Percentiles rank a stretch among this genome's conserved stretches.
phyloP scores from a whole-genome alignment of 2,888 invertebrate genomes.

The Conchocele bisecta region DNA sequence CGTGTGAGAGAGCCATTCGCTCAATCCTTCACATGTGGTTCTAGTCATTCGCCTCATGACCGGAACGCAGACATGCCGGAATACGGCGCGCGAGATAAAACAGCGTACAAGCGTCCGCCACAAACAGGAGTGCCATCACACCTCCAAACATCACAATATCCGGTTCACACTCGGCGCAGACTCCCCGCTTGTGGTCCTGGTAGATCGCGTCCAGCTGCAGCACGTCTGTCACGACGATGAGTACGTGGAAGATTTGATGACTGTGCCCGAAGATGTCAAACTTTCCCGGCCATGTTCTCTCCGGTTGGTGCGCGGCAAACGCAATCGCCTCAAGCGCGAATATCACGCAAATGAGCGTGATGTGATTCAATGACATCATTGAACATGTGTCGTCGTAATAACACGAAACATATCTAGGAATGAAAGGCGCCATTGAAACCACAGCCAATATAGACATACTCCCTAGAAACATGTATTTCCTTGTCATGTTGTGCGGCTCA shows the following conservation, averaged over 20 bases:
- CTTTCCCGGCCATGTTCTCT: slow-evolving; percentile 68
- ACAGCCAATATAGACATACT: slow-evolving; percentile 50
- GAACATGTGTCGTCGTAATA: slow-evolving; percentile 43
- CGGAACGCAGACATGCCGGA: too few species aligned
- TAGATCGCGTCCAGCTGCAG: slow-evolving; percentile 49
- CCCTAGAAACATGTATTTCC: slow-evolving; percentile 58
- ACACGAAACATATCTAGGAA: slow-evolving; percentile 55
- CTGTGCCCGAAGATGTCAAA: slow-evolving; percentile 74
- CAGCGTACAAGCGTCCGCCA: slow-evolving; percentile 21
- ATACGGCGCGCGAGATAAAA: slow-evolving; percentile 24
- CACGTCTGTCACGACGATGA: slow-evolving; percentile 55
- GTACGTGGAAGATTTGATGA: slow-evolving; percentile 63
- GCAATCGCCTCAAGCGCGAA: slow-evolving; percentile 56
- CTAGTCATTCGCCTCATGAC: too few species aligned
- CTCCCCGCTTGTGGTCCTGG: slow-evolving; percentile 35
- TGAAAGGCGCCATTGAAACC: slow-evolving; percentile 49
- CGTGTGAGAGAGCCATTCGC: too few species aligned
- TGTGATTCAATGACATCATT: slow-evolving; percentile 53
- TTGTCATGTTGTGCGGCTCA: slow-evolving; percentile 56
- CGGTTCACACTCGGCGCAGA: slow-evolving; percentile 46
- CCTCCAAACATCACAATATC: slow-evolving; percentile 5
- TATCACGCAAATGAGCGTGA: slow-evolving; percentile 34
- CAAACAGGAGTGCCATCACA: slow-evolving; percentile 21
- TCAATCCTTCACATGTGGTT: too few species aligned
- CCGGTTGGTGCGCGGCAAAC: slow-evolving; percentile 71